A percentile compares a stretch with the other conserved stretches of the same genome.
Evolutionary conservation across 2,113 vertebrate genomes (phyloP).

Genomic region (Megalops atlanticus): DNA sequence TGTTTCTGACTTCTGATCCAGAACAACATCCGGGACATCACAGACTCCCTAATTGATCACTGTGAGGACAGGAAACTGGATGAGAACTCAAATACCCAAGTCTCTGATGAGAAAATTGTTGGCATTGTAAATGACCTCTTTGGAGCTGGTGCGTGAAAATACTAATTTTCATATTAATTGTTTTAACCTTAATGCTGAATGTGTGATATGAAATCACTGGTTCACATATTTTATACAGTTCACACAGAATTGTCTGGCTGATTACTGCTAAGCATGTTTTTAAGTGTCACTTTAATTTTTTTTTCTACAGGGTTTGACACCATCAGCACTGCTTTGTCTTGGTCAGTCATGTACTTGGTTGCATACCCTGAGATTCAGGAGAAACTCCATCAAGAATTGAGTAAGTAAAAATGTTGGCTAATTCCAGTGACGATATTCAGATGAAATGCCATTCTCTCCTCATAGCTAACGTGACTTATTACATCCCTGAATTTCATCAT

Average conservation of each 20-base stretch:
- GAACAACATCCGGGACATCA: conserved; percentile 88
- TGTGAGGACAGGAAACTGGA: conserved; percentile 79
- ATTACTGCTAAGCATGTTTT: not conserved
- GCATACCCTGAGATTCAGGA: conserved; percentile 78
- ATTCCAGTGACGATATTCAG: not conserved
- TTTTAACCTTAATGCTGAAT: too few species aligned
- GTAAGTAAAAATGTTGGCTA: conserved; percentile 64
- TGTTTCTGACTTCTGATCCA: conserved; percentile 48
- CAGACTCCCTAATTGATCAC: conserved; percentile 86
- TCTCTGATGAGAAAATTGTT: conserved; percentile 79
- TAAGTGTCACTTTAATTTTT: not conserved
- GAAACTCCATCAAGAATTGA: conserved; percentile 81
- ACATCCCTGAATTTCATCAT: too few species aligned
- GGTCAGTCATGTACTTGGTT: conserved; percentile 83
- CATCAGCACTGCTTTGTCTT: conserved; percentile 81
- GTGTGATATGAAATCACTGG: not conserved
- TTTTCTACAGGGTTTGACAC: conserved; percentile 86
- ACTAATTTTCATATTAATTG: not conserved
- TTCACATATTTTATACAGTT: not conserved
- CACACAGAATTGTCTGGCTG: too few species aligned
- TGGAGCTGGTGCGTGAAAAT: conserved; percentile 82
- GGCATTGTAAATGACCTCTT: conserved; percentile 84
- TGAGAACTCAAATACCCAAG: conserved; percentile 68
- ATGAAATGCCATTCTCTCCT: not conserved
- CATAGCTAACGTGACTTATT: too few species aligned